Conservation (phyloP, 2,888 invertebrate genomes). For the Pterostichus madidus region DNA sequence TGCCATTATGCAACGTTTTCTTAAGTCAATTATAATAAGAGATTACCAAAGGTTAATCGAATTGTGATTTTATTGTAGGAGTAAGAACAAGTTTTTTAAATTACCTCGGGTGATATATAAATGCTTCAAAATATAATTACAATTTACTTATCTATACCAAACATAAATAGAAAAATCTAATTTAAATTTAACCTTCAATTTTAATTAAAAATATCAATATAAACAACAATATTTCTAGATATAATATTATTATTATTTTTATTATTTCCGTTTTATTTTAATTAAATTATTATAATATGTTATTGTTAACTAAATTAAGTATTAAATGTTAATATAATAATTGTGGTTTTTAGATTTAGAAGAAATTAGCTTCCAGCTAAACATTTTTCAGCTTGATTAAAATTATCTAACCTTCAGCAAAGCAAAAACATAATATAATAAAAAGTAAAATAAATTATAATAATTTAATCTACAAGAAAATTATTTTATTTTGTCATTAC, state of each 20-base stretch:
- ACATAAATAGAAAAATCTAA: background rate
- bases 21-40: conserved; percentile 10
- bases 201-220: conserved; percentile 27
- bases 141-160: background rate
- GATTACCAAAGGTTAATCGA: conserved; percentile 29
- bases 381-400: too few relatives aligned
- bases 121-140: background rate
- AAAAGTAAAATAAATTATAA: conserved; percentile 21
- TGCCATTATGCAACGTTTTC: conserved; percentile 3
- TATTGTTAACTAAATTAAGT: background rate
- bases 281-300: conserved; percentile 1
- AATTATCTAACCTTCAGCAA: conserved; percentile 16
- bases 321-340: background rate
- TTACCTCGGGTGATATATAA: conserved; percentile 3
- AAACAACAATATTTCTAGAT: background rate
- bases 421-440: conserved; percentile 15
- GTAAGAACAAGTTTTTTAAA: conserved; percentile 24
- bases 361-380: background rate
- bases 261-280: conserved; percentile 12
- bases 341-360: conserved; percentile 19
- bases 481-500: conserved; percentile 18
- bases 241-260: background rate
- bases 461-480: conserved; percentile 19
- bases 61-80: conserved; percentile 49
- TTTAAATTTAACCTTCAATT: conserved; percentile 40